Evolutionary conservation across 2,888 invertebrate genomes (phyloP), one percentile per base, ranked within the genome.

Genomic region (Poecilobothrus nobilitatus): DNA sequence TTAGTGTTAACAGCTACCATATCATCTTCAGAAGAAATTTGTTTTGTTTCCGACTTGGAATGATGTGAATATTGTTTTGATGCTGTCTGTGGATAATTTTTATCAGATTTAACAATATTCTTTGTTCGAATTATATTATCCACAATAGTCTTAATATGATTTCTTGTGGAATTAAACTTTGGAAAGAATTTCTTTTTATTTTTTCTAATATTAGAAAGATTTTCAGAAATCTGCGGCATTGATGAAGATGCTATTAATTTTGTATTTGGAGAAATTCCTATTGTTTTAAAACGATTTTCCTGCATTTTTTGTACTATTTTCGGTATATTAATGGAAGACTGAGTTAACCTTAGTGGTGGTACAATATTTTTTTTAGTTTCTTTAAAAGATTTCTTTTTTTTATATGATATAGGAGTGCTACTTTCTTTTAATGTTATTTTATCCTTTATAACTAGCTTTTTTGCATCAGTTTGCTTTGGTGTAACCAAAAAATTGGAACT

Each of bases 131-230:
- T 76, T 0, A 79, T 72, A 22, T 78, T 78, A 5, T 79, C 77
- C 6, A 80, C 76, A 65, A 78, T 75, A 66, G 76, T 76, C 6
- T 76, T 76, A 20, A 80, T 75, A 68, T 76, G 77, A 71, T 76
- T 78, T 37, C 80, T 76, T 3, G 77, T 78, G 3, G 74, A 75
- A 70, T 76, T 76, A 70, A 78, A 80, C 12, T 76, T 70, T 0
- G 78, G 75, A 71, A 76, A 70, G 64, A 70, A 67, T 64, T 68
- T 66, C 66, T 65, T 66, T 20, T 63, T 64, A 3, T 37, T 10
- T 63, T 21, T 61, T 21, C 68, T 62, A n/a, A 53, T n/a, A 41
- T 68, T 65, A 20, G 62, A 18, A 5, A 71, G n/a, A 10, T 33
- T 33, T 34, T 62, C 53, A 10, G 67, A 18, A 20, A 68, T 66